A percentile compares a stretch with the other conserved stretches of the same genome.
phyloP scores from a whole-genome alignment of 2,888 invertebrate genomes.

The Sphecodes monilicornis region DNA sequence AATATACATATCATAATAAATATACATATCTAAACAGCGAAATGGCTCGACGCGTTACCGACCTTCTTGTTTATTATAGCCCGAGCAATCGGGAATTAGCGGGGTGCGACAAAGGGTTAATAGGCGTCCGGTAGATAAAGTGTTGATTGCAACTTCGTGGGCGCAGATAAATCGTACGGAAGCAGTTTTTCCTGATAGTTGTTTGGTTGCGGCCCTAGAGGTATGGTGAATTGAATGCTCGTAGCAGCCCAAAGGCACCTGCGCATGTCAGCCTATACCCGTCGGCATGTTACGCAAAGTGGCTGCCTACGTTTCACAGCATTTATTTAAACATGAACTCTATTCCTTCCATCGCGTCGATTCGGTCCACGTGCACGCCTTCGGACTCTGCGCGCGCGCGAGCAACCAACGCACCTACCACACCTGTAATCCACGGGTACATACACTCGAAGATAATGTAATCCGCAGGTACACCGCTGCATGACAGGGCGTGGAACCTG shows the following conservation, averaged over 20 bases:
- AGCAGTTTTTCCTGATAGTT: constrained; percentile 38
- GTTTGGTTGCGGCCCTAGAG: constrained; percentile 36
- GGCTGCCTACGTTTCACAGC: constrained; percentile 66
- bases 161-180: background rate
- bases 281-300: constrained; percentile 68
- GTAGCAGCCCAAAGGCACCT: constrained; percentile 73
- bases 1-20: too few relatives aligned
- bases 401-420: background rate
- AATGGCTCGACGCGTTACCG: too few relatives aligned
- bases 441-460: constrained; percentile 38
- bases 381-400: background rate
- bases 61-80: too few relatives aligned
- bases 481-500: constrained; percentile 75
- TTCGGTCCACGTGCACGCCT: constrained; percentile 51
- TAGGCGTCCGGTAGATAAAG: too few relatives aligned
- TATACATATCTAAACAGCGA: too few relatives aligned
- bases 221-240: constrained; percentile 61
- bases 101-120: too few relatives aligned
- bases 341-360: constrained; percentile 47
- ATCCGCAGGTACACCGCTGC: constrained; percentile 26
- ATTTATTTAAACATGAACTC: constrained; percentile 78
- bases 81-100: too few relatives aligned
- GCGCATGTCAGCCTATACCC: constrained; percentile 76
- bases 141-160: background rate
- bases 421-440: constrained; percentile 13